Evolutionary conservation across 2,888 invertebrate genomes (phyloP), one percentile per base, ranked within the genome.

Genomic region (Eilema depressum): DNA sequence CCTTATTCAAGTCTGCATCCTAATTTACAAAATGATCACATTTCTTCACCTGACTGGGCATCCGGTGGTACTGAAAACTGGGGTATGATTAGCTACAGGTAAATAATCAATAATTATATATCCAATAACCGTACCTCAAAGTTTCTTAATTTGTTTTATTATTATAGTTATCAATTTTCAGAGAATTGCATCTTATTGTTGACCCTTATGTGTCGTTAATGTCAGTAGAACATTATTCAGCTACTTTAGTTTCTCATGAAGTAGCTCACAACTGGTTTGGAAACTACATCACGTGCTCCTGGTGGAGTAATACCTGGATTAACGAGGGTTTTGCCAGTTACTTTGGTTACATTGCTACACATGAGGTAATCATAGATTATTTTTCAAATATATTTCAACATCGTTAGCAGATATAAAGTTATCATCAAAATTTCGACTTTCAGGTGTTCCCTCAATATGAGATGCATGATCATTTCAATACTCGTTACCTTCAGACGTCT

Each of bases 191-290:
- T 61, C 75, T 95, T 56, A 90, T 93, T 20, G 77, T 94, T 5
- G 88, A 93, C 70, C 84, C 89, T 0, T 80, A 81, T n/a, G 92
- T 92, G 71, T 93, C 94, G 0, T 86, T 93, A 0, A 94, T 93
- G 91, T 89, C 91, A 0, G 80, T 89, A 1, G 92, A 94, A 71
- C 94, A 95, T 63, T 93, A 95, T 76, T 93, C 96, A 23, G 95
- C 96, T 0, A 96, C 95, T 0, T 87, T 96, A 0, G 89, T 96
- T 10, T 92, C 96, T 0, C 96, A 96, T 76, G 96, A 96, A 77
- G 92, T 96, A n/a, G 95, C 95, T 0, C 98, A 98, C 85, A 97
- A 97, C 92, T 98, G 98, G 98, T 98, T 98, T 83, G 98, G 98
- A 0, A 97, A 98, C 86, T 89, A 96, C 60, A 96, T 98, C 17